Base-by-base conservation (phyloP, 2,113 vertebrate species). In the Actinemys pallida region DNA sequence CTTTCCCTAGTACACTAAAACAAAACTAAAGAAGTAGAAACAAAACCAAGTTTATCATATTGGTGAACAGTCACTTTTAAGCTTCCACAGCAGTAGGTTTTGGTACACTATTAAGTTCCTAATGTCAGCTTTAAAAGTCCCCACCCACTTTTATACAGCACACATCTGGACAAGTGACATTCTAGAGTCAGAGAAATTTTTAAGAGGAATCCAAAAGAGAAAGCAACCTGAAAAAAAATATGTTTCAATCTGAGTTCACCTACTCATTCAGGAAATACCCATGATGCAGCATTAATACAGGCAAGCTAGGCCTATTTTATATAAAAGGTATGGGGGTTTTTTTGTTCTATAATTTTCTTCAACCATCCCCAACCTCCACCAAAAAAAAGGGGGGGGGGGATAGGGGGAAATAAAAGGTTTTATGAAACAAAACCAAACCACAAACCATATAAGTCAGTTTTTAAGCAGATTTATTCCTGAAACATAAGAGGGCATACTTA, bases 151-250 rank as follows among this genome's bases (percentile, higher is more conserved):
- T 49, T 7, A 27, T 2, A 31, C 42, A 35, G 80, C 3, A 3
- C 96, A 90, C 89, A 95, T 45, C 94, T 2, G 62, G 94, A 72
- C 96, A 89, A 95, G 89, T 3, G 25, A 27, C 10, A 17, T 4
- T 5, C 12, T 50, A 11, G 56, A 52, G 49, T 0, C 1, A 3
- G 50, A 84, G 62, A 10, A 86, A 0, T n/a, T 65, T 65, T 65
- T n/a, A 69, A 69, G 62, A 65, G 35, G 56, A 57, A 57, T 35
- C 53, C 42, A 31, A 29, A 45, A 45, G 76, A 83, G 90, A 53
- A 10, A 62, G 10, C 22, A 75, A 45, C 4, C 72, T 45, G 22
- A 75, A 39, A 75, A 72, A 72, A 72, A 39, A 4, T n/a, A 69
- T 10, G 20, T 25, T 75, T 39, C 72, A 75, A 42, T 24, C n/a